Evolutionary conservation across 2,888 invertebrate species (phyloP).

Genomic region (Leuctra nigra): DNA sequence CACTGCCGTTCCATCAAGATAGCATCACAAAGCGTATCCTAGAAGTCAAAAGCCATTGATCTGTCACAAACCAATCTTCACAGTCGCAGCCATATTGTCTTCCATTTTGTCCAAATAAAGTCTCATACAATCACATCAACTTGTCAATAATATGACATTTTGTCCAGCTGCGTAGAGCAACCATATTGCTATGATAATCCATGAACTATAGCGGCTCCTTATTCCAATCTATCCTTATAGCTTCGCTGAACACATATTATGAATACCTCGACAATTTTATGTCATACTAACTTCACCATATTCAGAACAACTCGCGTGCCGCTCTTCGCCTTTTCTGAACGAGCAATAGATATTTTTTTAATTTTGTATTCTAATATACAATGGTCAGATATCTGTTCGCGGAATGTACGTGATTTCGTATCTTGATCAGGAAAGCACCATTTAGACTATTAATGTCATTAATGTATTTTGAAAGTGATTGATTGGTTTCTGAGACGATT

Average conservation of each 20-base stretch:
- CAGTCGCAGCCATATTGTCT: background rate
- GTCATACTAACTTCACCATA: slow-evolving; percentile 8
- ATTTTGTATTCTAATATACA: background rate
- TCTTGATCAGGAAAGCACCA: background rate
- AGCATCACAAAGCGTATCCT: no score
- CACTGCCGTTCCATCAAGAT: no score
- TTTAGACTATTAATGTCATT: slow-evolving; percentile 9
- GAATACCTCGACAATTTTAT: slow-evolving; percentile 12
- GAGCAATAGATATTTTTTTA: background rate
- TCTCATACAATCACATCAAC: background rate
- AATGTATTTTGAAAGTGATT: background rate
- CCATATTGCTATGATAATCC: background rate
- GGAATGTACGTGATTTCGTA: background rate
- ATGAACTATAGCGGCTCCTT: background rate
- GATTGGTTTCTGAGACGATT: background rate
- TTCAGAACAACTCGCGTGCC: slow-evolving; percentile 1
- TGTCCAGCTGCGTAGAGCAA: background rate
- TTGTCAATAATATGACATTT: background rate
- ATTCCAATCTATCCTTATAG: background rate
- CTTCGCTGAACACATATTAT: background rate
- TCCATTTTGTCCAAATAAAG: background rate
- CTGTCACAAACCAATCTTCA: background rate
- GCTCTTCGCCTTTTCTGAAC: no score
- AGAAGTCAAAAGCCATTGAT: background rate
- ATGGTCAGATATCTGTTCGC: background rate